A percentile compares a stretch with the other conserved stretches of the same genome.
Evolutionary conservation across 2,797 vertebrate genomes (phyloP).

Genomic region (Myripristis murdjan): DNA sequence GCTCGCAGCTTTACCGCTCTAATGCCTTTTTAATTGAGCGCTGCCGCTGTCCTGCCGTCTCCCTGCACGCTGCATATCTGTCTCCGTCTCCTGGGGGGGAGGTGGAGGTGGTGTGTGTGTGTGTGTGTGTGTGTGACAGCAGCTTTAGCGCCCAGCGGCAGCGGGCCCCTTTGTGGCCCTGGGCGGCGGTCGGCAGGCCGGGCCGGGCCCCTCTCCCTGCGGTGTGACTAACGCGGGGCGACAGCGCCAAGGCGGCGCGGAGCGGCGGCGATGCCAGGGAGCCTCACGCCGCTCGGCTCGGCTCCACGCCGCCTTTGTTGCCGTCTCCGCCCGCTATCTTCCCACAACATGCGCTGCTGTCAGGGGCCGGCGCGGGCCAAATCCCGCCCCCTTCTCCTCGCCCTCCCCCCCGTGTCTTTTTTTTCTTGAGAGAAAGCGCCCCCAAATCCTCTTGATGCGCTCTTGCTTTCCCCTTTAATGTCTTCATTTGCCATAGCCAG

Average conservation of each 20-base stretch:
- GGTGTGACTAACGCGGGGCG: conserved; percentile 83
- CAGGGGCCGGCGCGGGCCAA: conserved; percentile 61
- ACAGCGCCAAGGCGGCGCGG: conserved; percentile 78
- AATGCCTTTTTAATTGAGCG: conserved; percentile 66
- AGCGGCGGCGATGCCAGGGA: conserved; percentile 62
- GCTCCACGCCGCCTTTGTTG: conserved; percentile 73
- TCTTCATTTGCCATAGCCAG: conserved; percentile 71
- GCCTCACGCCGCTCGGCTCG: conserved; percentile 55
- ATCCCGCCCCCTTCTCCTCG: no score
- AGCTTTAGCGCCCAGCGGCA: conserved; percentile 27
- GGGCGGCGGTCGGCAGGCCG: conserved; percentile 49
- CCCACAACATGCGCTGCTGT: conserved; percentile 76
- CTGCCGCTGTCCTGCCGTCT: conserved; percentile 20
- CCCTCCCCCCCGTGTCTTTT: no score
- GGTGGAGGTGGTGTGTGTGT: no score
- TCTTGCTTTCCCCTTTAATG: conserved; percentile 62
- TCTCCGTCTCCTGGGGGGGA: conserved; percentile 22
- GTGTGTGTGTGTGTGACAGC: conserved; percentile 15
- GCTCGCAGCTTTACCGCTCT: conserved; percentile 14
- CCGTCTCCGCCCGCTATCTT: conserved; percentile 72
- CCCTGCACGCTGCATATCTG: conserved; percentile 34
- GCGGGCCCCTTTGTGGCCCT: conserved; percentile 68
- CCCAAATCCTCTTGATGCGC: conserved; percentile 64
- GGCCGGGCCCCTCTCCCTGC: conserved; percentile 74
- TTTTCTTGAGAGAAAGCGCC: conserved; percentile 35